Base-by-base conservation (phyloP, 2,888 invertebrate species). In the Barypeithes pellucidus region DNA sequence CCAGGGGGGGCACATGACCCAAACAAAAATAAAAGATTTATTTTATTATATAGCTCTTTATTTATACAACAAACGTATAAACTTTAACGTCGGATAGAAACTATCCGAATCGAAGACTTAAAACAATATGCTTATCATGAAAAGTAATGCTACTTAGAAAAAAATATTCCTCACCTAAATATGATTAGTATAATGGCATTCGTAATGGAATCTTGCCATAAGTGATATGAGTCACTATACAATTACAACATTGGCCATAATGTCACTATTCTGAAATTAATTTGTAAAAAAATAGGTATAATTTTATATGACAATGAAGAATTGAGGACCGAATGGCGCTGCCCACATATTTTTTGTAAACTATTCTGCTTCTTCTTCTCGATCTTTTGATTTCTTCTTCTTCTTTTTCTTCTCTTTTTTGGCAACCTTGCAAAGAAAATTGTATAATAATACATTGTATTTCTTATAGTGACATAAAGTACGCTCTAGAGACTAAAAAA, bases 381-480 rank as follows among this genome's bases (percentile, higher is more conserved):
- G 14, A 14, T 75, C 71, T 43, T 75, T 75, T 3, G 72, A 67
- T 45, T 75, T 75, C 39, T 75, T 75, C 68, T 75, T 75, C 39
- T 74, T 74, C 50, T 75, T 75, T 59, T 75, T 75, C 29, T 75
- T 75, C 33, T 75, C 72, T 33, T 75, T 75, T 45, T 67, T 67
- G 29, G 50, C 4, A 11, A 11, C 33, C 70, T 63, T n/a, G 18
- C 24, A 71, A 36, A 66, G 39, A 57, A 5, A n/a, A n/a, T n/a
- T n/a, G n/a, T n/a, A n/a, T n/a, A n/a, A n/a, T n/a, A n/a, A n/a
- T n/a, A n/a, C n/a, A n/a, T n/a, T n/a, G n/a, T n/a, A n/a, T n/a
- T n/a, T n/a, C n/a, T n/a, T n/a, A n/a, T n/a, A n/a, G n/a, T n/a
- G n/a, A n/a, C n/a, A n/a, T n/a, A n/a, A n/a, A n/a, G n/a, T n/a